Percentiles rank a stretch among this genome's conserved stretches.
These are phyloP conservation scores for Ageneiosus marmoratus DNA, from an alignment of 2,113 vertebrate species.

Conservation along the genomic window DNA sequence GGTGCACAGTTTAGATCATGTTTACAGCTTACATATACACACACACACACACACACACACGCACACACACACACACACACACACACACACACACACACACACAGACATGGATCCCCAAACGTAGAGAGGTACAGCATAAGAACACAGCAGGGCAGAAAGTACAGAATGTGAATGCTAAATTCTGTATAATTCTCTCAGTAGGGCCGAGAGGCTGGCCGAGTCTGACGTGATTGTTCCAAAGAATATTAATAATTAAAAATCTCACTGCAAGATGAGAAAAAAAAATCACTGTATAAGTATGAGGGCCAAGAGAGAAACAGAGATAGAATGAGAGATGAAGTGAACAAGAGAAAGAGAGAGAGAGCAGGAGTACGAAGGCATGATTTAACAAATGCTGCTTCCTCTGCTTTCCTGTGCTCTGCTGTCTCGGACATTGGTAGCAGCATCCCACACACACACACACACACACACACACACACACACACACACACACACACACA, in stretches of 20 bases:
- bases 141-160: conserved; percentile 3
- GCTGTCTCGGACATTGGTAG: conserved; percentile 60
- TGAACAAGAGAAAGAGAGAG: conserved; percentile 51
- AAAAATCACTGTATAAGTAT: conserved; percentile 36
- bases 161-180: conserved; percentile 57
- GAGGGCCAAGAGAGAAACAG: conserved; percentile 57
- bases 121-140: conserved; percentile 14
- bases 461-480: background rate
- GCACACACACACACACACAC: conserved; percentile 38
- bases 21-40: conserved; percentile 27
- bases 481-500: too few relatives aligned
- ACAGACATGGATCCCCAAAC: conserved; percentile 25
- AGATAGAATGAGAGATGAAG: conserved; percentile 57
- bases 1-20: background rate
- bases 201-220: conserved; percentile 48
- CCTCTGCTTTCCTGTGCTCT: conserved; percentile 3
- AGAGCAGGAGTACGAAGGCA: conserved; percentile 16
- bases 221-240: conserved; percentile 8
- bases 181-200: conserved; percentile 32
- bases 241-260: conserved; percentile 45
- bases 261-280: conserved; percentile 13
- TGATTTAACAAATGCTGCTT: conserved; percentile 35
- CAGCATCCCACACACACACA: conserved; percentile 54
- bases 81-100: conserved; percentile 57
- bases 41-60: background rate